Evolutionary conservation across 2,797 vertebrate species (phyloP).

Genomic region (Sebastes miniatus): DNA sequence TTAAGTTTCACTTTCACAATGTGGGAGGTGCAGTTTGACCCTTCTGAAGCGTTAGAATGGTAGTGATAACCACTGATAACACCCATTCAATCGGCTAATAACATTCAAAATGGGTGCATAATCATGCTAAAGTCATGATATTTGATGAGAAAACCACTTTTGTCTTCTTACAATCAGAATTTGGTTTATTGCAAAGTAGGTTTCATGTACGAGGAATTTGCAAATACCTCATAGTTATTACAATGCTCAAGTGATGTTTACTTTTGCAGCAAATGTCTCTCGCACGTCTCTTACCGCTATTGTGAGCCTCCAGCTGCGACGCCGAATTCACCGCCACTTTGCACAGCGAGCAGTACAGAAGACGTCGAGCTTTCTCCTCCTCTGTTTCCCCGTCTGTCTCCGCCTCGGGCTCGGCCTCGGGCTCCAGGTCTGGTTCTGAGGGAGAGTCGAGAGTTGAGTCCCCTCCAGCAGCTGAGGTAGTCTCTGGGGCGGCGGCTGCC

Average conservation of each 20-base stretch:
- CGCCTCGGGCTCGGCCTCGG: slow-evolving; percentile 70
- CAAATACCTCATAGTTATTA: background rate
- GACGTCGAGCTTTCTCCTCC: slow-evolving; percentile 93
- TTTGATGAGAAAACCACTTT: background rate
- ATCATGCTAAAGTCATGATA: background rate
- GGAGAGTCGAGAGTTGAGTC: slow-evolving; percentile 52
- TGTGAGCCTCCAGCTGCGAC: slow-evolving; percentile 98
- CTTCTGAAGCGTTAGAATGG: background rate
- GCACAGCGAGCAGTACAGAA: slow-evolving; percentile 98
- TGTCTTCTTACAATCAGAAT: background rate
- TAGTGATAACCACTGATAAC: background rate
- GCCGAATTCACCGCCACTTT: slow-evolving; percentile 99
- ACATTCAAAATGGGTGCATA: background rate
- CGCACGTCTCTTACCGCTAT: slow-evolving; percentile 87
- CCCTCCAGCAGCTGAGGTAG: slow-evolving; percentile 81
- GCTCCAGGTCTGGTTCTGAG: slow-evolving; percentile 70
- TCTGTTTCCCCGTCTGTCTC: slow-evolving; percentile 88
- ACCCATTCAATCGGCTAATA: background rate
- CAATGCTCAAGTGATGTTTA: background rate
- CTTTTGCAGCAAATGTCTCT: too few species aligned
- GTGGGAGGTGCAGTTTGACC: background rate
- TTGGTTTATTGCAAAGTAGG: too few species aligned
- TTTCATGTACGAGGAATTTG: background rate
- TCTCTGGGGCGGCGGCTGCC: slow-evolving; percentile 75
- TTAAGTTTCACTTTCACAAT: background rate